These are phyloP conservation scores for Megaptera novaeangliae DNA, from an alignment of 2,113 vertebrate genomes.

Conservation along the genomic window DNA sequence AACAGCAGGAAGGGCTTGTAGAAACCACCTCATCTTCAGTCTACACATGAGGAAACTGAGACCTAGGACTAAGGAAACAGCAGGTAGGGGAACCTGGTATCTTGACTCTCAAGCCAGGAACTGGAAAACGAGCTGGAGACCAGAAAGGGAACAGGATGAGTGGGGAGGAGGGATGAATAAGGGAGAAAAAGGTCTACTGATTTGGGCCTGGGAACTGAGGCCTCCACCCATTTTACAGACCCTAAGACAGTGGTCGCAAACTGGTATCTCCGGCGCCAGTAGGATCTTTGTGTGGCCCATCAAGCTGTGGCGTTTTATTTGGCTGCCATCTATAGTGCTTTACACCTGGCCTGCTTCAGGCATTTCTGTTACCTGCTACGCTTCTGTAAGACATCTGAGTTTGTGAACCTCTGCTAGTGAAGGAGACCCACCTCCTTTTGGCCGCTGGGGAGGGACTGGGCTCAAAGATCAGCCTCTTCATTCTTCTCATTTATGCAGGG, in stretches of 20 bases:
- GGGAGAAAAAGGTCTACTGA: neutral
- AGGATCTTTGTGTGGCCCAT: neutral
- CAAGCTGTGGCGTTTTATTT: neutral
- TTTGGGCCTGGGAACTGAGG: neutral
- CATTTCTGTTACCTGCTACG: neutral
- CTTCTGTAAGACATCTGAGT: neutral
- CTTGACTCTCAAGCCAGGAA: neutral
- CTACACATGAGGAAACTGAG: neutral
- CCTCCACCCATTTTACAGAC: neutral
- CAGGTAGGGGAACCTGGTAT: neutral
- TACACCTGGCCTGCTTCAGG: neutral
- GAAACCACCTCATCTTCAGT: neutral
- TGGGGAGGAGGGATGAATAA: neutral
- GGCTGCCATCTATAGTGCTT: neutral
- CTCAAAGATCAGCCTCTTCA: neutral
- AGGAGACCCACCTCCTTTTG: neutral
- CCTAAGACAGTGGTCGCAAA: neutral
- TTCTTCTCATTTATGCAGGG: conserved; percentile 49
- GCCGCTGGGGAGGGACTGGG: neutral
- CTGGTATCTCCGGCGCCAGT: neutral
- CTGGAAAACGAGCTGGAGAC: neutral
- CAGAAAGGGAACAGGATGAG: neutral
- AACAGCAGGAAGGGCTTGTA: neutral
- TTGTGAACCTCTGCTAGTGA: neutral
- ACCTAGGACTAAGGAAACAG: neutral